Conservation (phyloP, 1,140 invertebrate species). For the Bombus confusus region DNA sequence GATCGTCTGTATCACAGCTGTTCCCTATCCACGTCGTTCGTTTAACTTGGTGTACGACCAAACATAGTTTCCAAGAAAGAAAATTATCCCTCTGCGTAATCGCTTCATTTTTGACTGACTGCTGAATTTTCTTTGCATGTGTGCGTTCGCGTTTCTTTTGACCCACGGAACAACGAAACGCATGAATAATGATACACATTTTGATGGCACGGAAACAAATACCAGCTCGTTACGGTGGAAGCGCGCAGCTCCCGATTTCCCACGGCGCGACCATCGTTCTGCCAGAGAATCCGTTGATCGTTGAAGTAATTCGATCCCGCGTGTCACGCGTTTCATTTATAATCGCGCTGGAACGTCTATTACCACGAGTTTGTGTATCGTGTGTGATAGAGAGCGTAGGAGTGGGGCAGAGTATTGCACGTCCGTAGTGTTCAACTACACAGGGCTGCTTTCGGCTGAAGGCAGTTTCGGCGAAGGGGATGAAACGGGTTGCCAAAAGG, state of each 20-base stretch:
- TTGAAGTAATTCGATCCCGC: slow-evolving; percentile 57
- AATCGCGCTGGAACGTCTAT: slow-evolving; percentile 71
- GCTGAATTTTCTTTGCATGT: neutral
- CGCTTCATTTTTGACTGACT: neutral
- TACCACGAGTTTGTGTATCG: slow-evolving; percentile 63
- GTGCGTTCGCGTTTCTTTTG: neutral
- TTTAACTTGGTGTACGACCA: neutral
- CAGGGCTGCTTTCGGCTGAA: slow-evolving; percentile 38
- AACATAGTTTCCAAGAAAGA: neutral
- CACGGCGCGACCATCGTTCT: slow-evolving; percentile 8
- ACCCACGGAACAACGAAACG: neutral
- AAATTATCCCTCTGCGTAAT: neutral
- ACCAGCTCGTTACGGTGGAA: slow-evolving; percentile 29
- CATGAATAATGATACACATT: neutral
- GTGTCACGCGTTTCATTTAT: slow-evolving; percentile 66
- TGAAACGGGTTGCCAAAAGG: slow-evolving; percentile 33
- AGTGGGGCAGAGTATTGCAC: neutral
- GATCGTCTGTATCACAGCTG: neutral
- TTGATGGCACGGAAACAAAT: neutral
- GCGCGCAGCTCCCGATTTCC: slow-evolving; percentile 1
- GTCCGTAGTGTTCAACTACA: neutral
- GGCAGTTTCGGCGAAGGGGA: slow-evolving; percentile 41
- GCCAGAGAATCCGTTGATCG: slow-evolving; percentile 29
- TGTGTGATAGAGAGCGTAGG: slow-evolving; percentile 38
- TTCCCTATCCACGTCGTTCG: neutral